These are phyloP conservation scores for Anolis sagrei DNA, from an alignment of 2,113 vertebrate species.

Conservation along the genomic window DNA sequence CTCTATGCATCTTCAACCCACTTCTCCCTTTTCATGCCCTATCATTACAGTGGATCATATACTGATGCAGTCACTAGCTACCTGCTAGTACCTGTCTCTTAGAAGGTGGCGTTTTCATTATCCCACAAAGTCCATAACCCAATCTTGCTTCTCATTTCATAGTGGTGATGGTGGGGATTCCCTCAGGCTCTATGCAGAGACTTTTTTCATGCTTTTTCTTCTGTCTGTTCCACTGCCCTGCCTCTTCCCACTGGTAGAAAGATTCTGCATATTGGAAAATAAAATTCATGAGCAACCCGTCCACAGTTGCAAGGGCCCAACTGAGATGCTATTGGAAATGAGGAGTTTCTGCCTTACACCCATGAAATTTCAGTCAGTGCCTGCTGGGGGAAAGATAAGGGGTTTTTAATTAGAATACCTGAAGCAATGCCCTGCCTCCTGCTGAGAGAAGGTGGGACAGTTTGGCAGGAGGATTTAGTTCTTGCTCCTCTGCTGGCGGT, in stretches of 20 bases:
- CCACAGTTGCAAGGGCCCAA: not conserved
- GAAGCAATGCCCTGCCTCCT: not conserved
- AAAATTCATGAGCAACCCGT: not conserved
- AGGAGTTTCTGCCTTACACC: constrained; percentile 5
- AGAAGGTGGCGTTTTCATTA: constrained; percentile 2
- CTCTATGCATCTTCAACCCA: too few species aligned
- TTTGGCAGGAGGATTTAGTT: not conserved
- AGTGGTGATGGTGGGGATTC: not conserved
- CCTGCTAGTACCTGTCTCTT: not conserved
- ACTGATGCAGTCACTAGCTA: not conserved
- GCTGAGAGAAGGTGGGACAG: constrained; percentile 7
- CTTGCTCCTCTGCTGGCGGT: not conserved
- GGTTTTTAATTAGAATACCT: constrained; percentile 30
- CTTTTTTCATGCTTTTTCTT: not conserved
- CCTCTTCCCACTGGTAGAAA: not conserved
- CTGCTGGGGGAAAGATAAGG: constrained; percentile 34
- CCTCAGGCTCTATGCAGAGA: constrained; percentile 3
- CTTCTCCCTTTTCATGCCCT: too few species aligned
- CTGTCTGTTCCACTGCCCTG: not conserved
- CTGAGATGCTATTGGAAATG: not conserved
- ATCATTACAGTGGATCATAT: too few species aligned
- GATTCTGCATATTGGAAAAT: not conserved
- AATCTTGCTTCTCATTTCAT: constrained; percentile 1
- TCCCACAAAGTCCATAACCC: not conserved
- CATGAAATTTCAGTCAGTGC: not conserved